Percentiles rank a stretch among this genome's conserved stretches.
These are phyloP conservation scores for Pogonocichla stellata DNA, from an alignment of 2,113 vertebrate genomes.

Conservation along the genomic window DNA sequence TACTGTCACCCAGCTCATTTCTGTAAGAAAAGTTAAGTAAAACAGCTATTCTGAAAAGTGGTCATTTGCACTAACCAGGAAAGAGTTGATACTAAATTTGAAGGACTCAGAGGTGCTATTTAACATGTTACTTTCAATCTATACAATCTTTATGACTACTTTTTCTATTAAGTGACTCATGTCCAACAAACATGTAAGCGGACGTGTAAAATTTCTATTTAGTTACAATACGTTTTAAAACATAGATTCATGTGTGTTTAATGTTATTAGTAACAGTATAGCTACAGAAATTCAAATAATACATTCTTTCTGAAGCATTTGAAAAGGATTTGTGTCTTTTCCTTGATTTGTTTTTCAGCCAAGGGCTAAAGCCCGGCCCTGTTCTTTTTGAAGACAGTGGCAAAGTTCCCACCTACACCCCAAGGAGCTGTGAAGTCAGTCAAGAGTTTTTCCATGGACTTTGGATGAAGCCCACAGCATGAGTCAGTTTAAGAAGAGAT, in stretches of 20 bases:
- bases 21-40: background rate
- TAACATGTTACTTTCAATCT: background rate
- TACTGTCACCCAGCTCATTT: background rate
- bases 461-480: slow-evolving; percentile 42
- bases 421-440: slow-evolving; percentile 40
- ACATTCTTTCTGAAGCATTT: background rate
- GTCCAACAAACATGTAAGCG: background rate
- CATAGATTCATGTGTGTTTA: background rate
- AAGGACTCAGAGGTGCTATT: background rate
- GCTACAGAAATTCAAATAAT: background rate
- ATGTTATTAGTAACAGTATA: background rate
- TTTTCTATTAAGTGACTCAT: background rate
- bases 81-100: background rate
- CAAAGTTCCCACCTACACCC: slow-evolving; percentile 49
- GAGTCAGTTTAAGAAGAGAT: slow-evolving; percentile 47
- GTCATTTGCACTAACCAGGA: background rate
- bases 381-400: slow-evolving; percentile 31
- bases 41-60: background rate
- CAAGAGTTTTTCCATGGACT: slow-evolving; percentile 19
- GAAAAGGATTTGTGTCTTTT: background rate
- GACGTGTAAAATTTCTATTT: background rate
- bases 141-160: background rate
- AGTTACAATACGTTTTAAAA: background rate
- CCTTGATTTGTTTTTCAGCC: background rate
- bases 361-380: background rate